phyloP scores from a whole-genome alignment of 1,140 invertebrate species.

The Drosophila parabipectinata region DNA sequence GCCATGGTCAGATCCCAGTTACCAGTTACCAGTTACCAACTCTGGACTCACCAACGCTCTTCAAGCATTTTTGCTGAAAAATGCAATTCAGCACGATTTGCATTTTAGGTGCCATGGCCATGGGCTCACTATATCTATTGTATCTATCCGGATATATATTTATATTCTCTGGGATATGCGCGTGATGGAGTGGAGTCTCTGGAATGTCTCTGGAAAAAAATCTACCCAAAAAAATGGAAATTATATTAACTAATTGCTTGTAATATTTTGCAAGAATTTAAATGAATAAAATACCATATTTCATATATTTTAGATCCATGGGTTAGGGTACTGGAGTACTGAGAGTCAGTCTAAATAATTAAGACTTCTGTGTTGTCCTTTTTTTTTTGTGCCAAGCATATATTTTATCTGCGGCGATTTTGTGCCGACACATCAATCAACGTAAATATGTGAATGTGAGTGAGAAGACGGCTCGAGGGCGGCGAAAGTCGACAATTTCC shows the following conservation, averaged over 20 bases:
- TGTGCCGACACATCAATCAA: conserved; percentile 75
- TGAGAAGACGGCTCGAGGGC: conserved; percentile 4
- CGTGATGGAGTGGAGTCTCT: not conserved
- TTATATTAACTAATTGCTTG: too few relatives aligned
- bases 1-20: conserved; percentile 26
- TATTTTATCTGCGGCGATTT: conserved; percentile 76
- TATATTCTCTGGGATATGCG: not conserved
- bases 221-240: too few relatives aligned
- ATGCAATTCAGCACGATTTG: conserved; percentile 78
- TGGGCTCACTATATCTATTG: not conserved
- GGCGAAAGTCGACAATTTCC: conserved; percentile 57
- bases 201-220: not conserved
- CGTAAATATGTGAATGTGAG: conserved; percentile 60
- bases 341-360: conserved; percentile 21
- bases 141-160: not conserved
- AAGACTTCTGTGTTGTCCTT: conserved; percentile 21
- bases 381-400: conserved; percentile 22
- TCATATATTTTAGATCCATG: too few relatives aligned
- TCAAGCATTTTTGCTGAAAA: conserved; percentile 50
- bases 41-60: not conserved
- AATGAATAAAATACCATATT: too few relatives aligned
- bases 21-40: not conserved
- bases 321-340: not conserved
- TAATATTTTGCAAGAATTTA: too few relatives aligned
- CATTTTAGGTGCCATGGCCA: conserved; percentile 44